Evolutionary conservation across 2,888 invertebrate genomes (phyloP).

Genomic region (Heteromurus nitidus): DNA sequence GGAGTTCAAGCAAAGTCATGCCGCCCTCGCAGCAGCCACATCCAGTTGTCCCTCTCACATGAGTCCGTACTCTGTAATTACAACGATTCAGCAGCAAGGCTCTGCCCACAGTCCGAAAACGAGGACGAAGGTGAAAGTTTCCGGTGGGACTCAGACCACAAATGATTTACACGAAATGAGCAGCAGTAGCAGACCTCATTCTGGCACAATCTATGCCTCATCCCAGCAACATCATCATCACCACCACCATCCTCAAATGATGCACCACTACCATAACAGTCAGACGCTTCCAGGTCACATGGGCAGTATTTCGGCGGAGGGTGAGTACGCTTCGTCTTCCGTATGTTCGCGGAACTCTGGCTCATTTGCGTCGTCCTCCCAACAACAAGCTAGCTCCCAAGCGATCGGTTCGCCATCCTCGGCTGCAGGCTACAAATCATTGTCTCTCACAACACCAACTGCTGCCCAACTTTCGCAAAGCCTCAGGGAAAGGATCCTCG

Average conservation of each 20-base stretch:
- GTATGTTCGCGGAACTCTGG: constrained; percentile 71
- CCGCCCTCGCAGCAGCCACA: constrained; percentile 60
- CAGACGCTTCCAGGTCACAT: constrained; percentile 67
- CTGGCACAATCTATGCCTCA: constrained; percentile 38
- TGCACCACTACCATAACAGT: constrained; percentile 56
- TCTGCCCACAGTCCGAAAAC: constrained; percentile 71
- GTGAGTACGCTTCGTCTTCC: constrained; percentile 64
- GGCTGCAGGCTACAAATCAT: constrained; percentile 86
- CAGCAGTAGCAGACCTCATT: constrained; percentile 39
- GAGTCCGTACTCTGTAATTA: constrained; percentile 65
- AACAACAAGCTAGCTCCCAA: constrained; percentile 65
- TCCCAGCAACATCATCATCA: constrained; percentile 48
- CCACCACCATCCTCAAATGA: constrained; percentile 34
- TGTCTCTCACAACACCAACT: constrained; percentile 88
- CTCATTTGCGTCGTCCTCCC: constrained; percentile 65
- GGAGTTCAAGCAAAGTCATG: constrained; percentile 70
- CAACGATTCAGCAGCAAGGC: constrained; percentile 40
- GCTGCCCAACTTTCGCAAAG: constrained; percentile 91
- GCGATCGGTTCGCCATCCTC: constrained; percentile 43
- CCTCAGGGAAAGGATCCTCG: constrained; percentile 87
- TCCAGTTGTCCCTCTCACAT: constrained; percentile 40
- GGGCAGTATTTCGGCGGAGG: constrained; percentile 35
- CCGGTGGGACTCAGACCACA: constrained; percentile 92
- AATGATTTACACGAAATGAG: constrained; percentile 75
- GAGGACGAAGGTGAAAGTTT: constrained; percentile 82